Percentiles rank a stretch among this genome's conserved stretches.
Conservation (phyloP, 2,113 vertebrate genomes). For the Oxygymnocypris stewartii region DNA sequence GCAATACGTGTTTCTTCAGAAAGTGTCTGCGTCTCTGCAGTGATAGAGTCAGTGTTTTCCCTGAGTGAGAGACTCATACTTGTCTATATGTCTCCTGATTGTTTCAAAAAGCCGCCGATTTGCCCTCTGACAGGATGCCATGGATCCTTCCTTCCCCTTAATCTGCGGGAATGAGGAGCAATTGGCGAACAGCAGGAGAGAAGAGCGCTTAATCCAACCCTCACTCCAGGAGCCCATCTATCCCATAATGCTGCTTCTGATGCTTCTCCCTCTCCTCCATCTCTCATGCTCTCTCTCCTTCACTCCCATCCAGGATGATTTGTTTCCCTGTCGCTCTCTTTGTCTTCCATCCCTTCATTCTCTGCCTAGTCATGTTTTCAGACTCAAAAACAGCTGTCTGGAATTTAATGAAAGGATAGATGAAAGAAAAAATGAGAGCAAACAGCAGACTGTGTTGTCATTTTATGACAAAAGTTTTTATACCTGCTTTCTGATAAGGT, state of each 20-base stretch:
- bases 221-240: slow-evolving; percentile 59
- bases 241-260: slow-evolving; percentile 12
- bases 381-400: slow-evolving; percentile 70
- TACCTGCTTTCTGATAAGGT: neutral
- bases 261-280: slow-evolving; percentile 24
- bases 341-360: slow-evolving; percentile 19
- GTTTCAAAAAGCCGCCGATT: slow-evolving; percentile 46
- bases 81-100: slow-evolving; percentile 18
- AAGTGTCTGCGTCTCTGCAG: neutral
- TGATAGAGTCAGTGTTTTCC: neutral
- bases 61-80: neutral
- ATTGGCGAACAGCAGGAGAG: slow-evolving; percentile 66
- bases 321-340: slow-evolving; percentile 35
- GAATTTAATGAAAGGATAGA: slow-evolving; percentile 56
- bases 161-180: slow-evolving; percentile 77
- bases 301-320: neutral
- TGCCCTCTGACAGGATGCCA: slow-evolving; percentile 22
- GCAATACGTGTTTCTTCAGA: neutral
- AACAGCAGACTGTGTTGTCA: slow-evolving; percentile 60
- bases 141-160: slow-evolving; percentile 70
- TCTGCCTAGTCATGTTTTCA: slow-evolving; percentile 46
- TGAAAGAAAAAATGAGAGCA: slow-evolving; percentile 45
- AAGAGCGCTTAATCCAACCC: slow-evolving; percentile 71
- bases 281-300: slow-evolving; percentile 23
- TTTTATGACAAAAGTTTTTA: slow-evolving; percentile 43